Evolutionary conservation across 2,113 vertebrate genomes (phyloP).

Genomic region (Otocyon megalotis): DNA sequence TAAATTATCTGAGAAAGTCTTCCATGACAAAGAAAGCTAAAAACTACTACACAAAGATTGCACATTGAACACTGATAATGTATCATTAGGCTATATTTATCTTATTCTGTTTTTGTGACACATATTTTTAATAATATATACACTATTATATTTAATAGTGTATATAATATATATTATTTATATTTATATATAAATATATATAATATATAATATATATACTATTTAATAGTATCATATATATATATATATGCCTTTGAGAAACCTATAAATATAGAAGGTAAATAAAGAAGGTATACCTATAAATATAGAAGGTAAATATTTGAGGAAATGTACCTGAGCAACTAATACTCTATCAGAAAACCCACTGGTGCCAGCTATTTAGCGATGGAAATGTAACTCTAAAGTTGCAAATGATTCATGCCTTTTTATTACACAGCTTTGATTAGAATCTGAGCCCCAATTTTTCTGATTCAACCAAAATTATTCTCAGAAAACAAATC

Average conservation of each 20-base stretch:
- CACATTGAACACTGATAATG: neutral
- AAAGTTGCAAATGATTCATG: neutral
- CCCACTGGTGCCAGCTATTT: neutral
- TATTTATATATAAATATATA: too few species aligned
- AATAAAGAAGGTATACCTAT: neutral
- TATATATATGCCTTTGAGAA: neutral
- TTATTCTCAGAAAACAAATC: constrained; percentile 16
- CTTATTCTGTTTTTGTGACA: neutral
- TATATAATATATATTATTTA: too few species aligned
- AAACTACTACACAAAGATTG: neutral
- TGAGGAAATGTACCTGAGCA: neutral
- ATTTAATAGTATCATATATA: too few species aligned
- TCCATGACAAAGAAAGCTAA: neutral
- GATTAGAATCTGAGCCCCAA: neutral
- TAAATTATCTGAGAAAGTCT: neutral
- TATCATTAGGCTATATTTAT: neutral
- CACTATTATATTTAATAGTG: too few species aligned
- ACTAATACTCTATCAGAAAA: neutral
- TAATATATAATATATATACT: too few species aligned
- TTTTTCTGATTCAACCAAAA: neutral
- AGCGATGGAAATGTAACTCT: neutral
- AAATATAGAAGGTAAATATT: neutral
- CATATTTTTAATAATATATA: neutral
- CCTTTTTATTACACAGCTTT: neutral
- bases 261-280: neutral